Evolutionary conservation across 2,888 invertebrate species (phyloP).

Genomic region (Frankliniella intonsa): DNA sequence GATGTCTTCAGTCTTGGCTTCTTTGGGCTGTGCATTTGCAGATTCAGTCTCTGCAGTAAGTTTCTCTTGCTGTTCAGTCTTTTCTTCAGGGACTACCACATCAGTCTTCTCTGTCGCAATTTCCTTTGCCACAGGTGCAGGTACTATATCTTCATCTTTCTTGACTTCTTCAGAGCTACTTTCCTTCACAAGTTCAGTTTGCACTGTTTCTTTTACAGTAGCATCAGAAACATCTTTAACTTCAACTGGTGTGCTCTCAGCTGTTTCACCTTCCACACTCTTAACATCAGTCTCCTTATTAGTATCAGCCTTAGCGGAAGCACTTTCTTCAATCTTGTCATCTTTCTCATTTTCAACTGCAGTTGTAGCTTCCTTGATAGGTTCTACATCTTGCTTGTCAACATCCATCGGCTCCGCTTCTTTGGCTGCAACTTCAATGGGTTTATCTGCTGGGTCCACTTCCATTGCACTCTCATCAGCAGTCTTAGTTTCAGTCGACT

Average conservation of each 20-base stretch:
- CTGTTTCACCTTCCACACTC: constrained; percentile 32
- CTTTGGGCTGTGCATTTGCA: constrained; percentile 36
- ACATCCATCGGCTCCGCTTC: constrained; percentile 33
- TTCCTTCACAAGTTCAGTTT: constrained; percentile 16
- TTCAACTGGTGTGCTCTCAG: background rate
- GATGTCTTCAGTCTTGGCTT: constrained; percentile 36
- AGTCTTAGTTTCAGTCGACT: constrained; percentile 32
- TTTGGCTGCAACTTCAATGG: background rate
- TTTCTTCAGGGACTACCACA: constrained; percentile 35
- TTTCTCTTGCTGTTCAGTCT: constrained; percentile 39
- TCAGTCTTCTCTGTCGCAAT: constrained; percentile 42
- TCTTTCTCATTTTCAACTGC: background rate
- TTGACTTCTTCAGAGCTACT: constrained; percentile 24
- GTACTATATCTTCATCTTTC: constrained; percentile 32
- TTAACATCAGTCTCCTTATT: constrained; percentile 38
- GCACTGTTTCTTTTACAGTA: constrained; percentile 21
- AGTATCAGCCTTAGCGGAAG: constrained; percentile 40
- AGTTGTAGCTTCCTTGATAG: constrained; percentile 44
- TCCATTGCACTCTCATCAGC: constrained; percentile 41
- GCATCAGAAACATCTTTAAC: constrained; percentile 29
- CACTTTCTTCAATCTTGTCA: background rate
- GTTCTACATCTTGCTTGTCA: constrained; percentile 42
- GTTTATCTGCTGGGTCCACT: constrained; percentile 40
- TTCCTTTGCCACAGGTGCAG: constrained; percentile 40
- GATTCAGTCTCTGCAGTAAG: constrained; percentile 34